A percentile compares a stretch with the other conserved stretches of the same genome.
Conservation (phyloP, 2,113 vertebrate genomes). For the Corvus cornix region DNA sequence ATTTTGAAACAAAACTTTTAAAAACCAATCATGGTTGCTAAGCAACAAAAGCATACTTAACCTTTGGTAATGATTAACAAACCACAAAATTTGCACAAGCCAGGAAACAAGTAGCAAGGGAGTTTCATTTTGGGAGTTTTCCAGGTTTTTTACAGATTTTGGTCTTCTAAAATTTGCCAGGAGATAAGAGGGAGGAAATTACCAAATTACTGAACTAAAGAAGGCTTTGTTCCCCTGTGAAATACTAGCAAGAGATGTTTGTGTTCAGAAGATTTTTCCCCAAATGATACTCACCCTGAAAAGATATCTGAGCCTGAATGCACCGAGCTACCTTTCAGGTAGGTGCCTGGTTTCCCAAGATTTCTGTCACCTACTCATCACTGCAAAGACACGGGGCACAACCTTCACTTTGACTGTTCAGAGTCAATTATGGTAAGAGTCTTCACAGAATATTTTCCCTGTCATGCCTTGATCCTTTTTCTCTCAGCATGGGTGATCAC, state of each 20-base stretch:
- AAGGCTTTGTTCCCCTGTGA: not conserved
- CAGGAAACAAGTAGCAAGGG: not conserved
- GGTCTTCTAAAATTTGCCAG: not conserved
- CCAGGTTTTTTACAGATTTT: not conserved
- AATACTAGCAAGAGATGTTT: not conserved
- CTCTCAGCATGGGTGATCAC: not conserved
- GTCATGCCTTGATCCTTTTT: not conserved
- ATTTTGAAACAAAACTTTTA: slow-evolving; percentile 14
- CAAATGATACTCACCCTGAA: not conserved
- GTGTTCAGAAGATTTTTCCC: not conserved
- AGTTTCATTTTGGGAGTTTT: slow-evolving; percentile 13
- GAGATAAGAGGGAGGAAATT: not conserved
- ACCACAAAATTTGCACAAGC: not conserved
- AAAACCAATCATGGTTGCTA: slow-evolving; percentile 47
- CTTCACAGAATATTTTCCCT: not conserved
- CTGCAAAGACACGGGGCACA: not conserved
- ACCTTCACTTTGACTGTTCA: not conserved
- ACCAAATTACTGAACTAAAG: not conserved
- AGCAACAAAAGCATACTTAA: slow-evolving; percentile 50
- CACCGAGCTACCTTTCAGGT: not conserved
- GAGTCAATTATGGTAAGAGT: not conserved
- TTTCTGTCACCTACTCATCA: not conserved
- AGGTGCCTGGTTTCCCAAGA: not conserved
- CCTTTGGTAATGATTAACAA: slow-evolving; percentile 41
- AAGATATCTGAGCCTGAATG: not conserved